phyloP scores from a whole-genome alignment of 1,140 invertebrate species.

The Drosophila auraria region DNA sequence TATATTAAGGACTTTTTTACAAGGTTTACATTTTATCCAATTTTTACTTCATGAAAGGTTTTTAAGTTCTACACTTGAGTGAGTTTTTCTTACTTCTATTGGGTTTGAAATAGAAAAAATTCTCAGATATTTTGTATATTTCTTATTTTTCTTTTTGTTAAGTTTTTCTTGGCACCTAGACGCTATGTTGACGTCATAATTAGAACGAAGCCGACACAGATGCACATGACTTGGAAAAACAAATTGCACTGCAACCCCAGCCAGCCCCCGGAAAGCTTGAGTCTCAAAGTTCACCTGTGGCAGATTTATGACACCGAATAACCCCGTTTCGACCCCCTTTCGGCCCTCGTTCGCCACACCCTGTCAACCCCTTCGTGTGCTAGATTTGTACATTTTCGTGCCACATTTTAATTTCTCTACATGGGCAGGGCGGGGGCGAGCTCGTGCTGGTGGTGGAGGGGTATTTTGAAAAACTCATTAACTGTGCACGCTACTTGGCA shows the following conservation, averaged over 20 bases:
- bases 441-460: slow-evolving; percentile 7
- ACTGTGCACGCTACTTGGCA: slow-evolving; percentile 83
- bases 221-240: slow-evolving; percentile 66
- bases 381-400: slow-evolving; percentile 78
- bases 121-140: not conserved
- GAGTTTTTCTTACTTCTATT: not conserved
- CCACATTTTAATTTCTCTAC: slow-evolving; percentile 76
- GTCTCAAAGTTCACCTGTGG: slow-evolving; percentile 55
- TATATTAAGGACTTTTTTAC: no score
- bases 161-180: slow-evolving; percentile 11
- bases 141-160: not conserved
- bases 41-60: not conserved
- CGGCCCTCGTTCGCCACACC: slow-evolving; percentile 6
- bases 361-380: slow-evolving; percentile 63
- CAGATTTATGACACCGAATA: slow-evolving; percentile 77
- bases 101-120: not conserved
- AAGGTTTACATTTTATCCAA: not conserved
- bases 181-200: slow-evolving; percentile 67
- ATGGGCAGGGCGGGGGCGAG: not conserved
- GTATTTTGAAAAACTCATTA: slow-evolving; percentile 77
- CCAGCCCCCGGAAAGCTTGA: slow-evolving; percentile 7
- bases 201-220: slow-evolving; percentile 53
- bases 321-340: slow-evolving; percentile 49
- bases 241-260: slow-evolving; percentile 69
- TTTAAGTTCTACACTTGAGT: not conserved